phyloP scores from a whole-genome alignment of 2,797 vertebrate species.

The Lithobates sylvaticus region DNA sequence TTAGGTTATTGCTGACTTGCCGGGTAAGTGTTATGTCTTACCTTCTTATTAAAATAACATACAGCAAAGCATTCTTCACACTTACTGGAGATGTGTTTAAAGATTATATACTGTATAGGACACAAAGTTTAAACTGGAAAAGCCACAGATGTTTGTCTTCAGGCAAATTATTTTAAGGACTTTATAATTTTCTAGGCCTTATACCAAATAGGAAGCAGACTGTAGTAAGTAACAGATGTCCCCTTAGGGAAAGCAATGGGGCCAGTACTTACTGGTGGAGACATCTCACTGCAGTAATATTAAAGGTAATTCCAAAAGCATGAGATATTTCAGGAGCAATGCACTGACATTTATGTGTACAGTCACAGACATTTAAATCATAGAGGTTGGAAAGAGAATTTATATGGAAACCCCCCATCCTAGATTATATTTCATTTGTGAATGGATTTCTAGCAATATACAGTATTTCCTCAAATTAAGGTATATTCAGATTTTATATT shows the following conservation, averaged over 20 bases:
- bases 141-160: conserved; percentile 65
- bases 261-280: conserved; percentile 62
- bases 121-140: conserved; percentile 48
- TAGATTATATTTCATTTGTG: conserved; percentile 13
- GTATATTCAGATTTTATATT: background rate
- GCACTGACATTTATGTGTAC: background rate
- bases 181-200: conserved; percentile 57
- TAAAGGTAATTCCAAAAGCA: background rate
- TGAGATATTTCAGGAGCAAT: conserved; percentile 6
- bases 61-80: background rate
- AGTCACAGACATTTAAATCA: conserved; percentile 6
- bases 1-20: background rate
- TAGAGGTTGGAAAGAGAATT: background rate
- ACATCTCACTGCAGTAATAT: conserved; percentile 1
- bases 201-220: conserved; percentile 65
- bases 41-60: background rate
- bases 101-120: background rate
- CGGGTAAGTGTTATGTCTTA: background rate
- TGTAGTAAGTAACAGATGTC: conserved; percentile 64
- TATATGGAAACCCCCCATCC: background rate
- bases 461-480: background rate
- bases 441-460: background rate
- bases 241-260: conserved; percentile 66
- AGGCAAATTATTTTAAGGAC: conserved; percentile 60
- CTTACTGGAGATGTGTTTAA: conserved; percentile 19